Evolutionary conservation across 2,797 vertebrate species (phyloP).

Genomic region (Sebastes ruberrimus): DNA sequence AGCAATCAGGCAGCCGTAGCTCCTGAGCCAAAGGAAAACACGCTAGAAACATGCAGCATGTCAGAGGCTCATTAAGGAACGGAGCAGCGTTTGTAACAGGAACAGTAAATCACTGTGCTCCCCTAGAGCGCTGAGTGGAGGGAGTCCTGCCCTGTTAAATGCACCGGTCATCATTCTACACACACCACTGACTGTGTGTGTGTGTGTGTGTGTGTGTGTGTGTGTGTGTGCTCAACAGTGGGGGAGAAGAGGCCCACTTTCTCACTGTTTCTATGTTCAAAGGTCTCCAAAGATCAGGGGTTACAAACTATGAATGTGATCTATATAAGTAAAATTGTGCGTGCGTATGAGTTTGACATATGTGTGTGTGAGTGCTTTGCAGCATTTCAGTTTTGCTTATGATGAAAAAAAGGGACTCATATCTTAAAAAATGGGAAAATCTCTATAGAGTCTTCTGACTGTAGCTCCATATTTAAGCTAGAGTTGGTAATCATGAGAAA

Average conservation of each 20-base stretch:
- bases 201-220: neutral
- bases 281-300: neutral
- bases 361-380: neutral
- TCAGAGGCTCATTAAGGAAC: slow-evolving; percentile 80
- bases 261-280: neutral
- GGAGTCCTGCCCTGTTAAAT: slow-evolving; percentile 57
- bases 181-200: slow-evolving; percentile 19
- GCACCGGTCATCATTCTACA: slow-evolving; percentile 39
- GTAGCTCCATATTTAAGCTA: too few relatives aligned
- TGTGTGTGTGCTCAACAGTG: neutral
- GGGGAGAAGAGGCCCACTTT: neutral
- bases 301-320: neutral
- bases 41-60: slow-evolving; percentile 74
- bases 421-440: neutral
- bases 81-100: slow-evolving; percentile 75
- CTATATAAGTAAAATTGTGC: neutral
- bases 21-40: slow-evolving; percentile 76
- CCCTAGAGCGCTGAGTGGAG: slow-evolving; percentile 62
- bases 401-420: neutral
- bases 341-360: neutral
- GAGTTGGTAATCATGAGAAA: neutral
- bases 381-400: neutral
- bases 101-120: slow-evolving; percentile 82
- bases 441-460: too few relatives aligned
- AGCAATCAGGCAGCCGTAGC: slow-evolving; percentile 74